A percentile compares a stretch with the other conserved stretches of the same genome.
Conservation (phyloP, 1,140 invertebrate genomes). For the Colletes latitarsis region DNA sequence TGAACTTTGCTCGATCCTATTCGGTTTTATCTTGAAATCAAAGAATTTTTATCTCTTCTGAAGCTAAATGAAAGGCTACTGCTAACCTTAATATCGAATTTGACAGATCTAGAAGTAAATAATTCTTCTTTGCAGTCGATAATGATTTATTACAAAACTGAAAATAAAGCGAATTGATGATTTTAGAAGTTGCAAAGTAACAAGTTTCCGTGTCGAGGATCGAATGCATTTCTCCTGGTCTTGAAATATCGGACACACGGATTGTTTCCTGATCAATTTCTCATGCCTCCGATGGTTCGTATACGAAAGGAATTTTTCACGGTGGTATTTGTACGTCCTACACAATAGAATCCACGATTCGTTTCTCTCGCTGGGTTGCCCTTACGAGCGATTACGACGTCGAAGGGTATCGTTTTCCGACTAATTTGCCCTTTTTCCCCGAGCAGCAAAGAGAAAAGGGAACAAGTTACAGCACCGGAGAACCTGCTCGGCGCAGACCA, state of each 20-base stretch:
- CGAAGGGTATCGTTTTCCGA: slow-evolving; percentile 62
- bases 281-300: too few relatives aligned
- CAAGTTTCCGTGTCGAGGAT: too few relatives aligned
- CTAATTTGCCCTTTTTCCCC: slow-evolving; percentile 60
- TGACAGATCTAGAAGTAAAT: too few relatives aligned
- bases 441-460: slow-evolving; percentile 42
- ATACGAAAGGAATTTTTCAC: background rate
- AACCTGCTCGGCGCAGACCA: slow-evolving; percentile 76
- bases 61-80: too few relatives aligned
- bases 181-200: too few relatives aligned
- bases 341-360: slow-evolving; percentile 39
- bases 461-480: slow-evolving; percentile 30
- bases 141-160: too few relatives aligned
- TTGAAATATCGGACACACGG: background rate
- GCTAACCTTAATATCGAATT: too few relatives aligned
- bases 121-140: too few relatives aligned
- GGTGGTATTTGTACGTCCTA: background rate
- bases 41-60: too few relatives aligned
- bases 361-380: slow-evolving; percentile 33
- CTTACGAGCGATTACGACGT: slow-evolving; percentile 49
- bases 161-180: too few relatives aligned
- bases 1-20: background rate
- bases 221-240: background rate
- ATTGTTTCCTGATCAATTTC: background rate
- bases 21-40: too few relatives aligned